A percentile compares a stretch with the other conserved stretches of the same genome.
These are phyloP conservation scores for Cryptus viduatorius DNA, from an alignment of 2,888 invertebrate genomes.

Conservation along the genomic window DNA sequence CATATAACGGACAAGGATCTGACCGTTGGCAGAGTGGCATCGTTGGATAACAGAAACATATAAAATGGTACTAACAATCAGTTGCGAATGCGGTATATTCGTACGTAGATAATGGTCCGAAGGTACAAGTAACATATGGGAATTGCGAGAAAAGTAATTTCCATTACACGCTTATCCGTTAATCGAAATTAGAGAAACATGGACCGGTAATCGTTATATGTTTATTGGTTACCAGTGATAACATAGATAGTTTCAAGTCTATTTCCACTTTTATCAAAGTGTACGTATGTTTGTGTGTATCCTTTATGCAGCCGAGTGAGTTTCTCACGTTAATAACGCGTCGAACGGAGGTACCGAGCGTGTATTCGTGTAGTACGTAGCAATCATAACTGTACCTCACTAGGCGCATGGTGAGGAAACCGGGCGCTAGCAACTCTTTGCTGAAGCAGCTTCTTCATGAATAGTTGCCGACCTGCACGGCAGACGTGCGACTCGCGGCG, in stretches of 20 bases:
- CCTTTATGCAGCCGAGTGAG: constrained; percentile 25
- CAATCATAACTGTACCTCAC: constrained; percentile 46
- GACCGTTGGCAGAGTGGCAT: constrained; percentile 9
- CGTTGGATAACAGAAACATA: background rate
- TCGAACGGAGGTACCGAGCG: constrained; percentile 12
- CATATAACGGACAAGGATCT: constrained; percentile 2
- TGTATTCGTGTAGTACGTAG: constrained; percentile 28
- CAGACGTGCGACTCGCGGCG: background rate
- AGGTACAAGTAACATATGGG: constrained; percentile 29
- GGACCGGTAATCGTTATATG: background rate
- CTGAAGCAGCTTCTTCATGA: constrained; percentile 7
- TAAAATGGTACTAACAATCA: constrained; percentile 17
- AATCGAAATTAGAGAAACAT: constrained; percentile 29
- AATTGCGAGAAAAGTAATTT: constrained; percentile 47
- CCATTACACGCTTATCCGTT: constrained; percentile 43
- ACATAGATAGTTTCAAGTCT: background rate
- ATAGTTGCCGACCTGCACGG: background rate
- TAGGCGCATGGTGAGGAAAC: constrained; percentile 1
- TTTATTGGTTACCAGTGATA: constrained; percentile 4
- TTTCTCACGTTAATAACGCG: constrained; percentile 48
- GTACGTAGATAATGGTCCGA: constrained; percentile 1
- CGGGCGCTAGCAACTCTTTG: constrained; percentile 5
- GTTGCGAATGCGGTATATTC: constrained; percentile 10
- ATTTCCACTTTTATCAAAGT: background rate
- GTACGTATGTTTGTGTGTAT: background rate